These are phyloP conservation scores for Sylvilagus floridanus DNA, from an alignment of 2,797 vertebrate genomes.

Conservation along the genomic window DNA sequence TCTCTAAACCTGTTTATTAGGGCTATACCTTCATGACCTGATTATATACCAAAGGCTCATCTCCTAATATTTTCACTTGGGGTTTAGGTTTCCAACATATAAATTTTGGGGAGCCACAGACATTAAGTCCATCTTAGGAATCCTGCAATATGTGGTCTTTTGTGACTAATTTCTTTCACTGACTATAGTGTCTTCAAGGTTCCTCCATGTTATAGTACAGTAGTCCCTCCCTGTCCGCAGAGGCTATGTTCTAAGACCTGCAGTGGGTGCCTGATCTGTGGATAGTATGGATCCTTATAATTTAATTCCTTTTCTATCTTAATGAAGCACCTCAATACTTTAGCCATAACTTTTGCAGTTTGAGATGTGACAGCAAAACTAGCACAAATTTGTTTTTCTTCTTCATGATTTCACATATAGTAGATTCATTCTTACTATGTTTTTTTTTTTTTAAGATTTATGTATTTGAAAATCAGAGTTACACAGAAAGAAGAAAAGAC, in stretches of 20 bases:
- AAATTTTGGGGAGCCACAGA: not conserved
- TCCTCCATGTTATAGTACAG: not conserved
- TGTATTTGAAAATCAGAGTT: too few relatives aligned
- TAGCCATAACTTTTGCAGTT: not conserved
- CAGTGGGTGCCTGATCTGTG: not conserved
- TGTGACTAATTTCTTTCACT: slow-evolving; percentile 25
- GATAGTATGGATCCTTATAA: not conserved
- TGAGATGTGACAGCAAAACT: not conserved
- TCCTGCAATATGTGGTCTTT: not conserved
- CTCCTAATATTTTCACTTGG: not conserved
- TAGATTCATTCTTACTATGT: not conserved
- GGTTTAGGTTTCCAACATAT: not conserved
- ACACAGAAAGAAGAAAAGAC: too few relatives aligned
- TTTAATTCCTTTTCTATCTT: not conserved
- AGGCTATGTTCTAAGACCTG: not conserved
- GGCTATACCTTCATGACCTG: not conserved
- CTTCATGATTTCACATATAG: not conserved
- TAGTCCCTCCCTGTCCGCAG: not conserved
- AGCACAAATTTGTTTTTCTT: not conserved
- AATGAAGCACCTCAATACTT: not conserved
- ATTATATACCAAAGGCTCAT: not conserved
- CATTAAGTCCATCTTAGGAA: not conserved
- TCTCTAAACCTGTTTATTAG: not conserved
- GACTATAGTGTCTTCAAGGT: slow-evolving; percentile 28
- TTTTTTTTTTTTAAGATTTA: too few relatives aligned